phyloP scores from a whole-genome alignment of 1,140 invertebrate genomes.

The Neodiprion pinetum region DNA sequence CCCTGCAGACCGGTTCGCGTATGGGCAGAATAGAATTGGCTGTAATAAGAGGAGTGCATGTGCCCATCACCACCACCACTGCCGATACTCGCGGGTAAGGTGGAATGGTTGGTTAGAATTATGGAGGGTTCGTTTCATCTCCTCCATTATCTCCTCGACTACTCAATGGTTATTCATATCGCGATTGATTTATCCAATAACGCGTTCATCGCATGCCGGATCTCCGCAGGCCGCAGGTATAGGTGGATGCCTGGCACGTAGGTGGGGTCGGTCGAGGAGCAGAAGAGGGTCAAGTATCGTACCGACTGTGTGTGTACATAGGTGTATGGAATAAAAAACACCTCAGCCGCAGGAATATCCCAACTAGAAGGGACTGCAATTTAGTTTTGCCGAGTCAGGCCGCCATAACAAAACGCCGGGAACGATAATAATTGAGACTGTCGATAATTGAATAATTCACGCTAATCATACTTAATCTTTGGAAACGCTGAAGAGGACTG shows the following conservation, averaged over 20 bases:
- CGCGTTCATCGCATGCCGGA: neutral
- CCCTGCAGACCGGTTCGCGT: slow-evolving; percentile 1
- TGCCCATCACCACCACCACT: neutral
- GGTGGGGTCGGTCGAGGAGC: neutral
- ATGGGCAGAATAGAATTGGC: neutral
- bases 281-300: too few relatives aligned
- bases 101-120: neutral
- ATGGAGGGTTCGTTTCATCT: neutral
- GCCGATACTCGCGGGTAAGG: neutral
- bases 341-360: too few relatives aligned
- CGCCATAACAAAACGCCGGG: neutral
- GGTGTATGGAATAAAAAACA: too few relatives aligned
- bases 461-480: neutral
- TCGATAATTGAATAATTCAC: neutral
- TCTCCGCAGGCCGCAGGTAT: neutral
- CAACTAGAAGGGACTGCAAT: too few relatives aligned
- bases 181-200: slow-evolving; percentile 4
- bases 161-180: neutral
- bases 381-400: too few relatives aligned
- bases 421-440: neutral
- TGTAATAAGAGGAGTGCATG: neutral
- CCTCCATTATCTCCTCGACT: neutral
- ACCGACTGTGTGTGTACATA: neutral
- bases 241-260: neutral
- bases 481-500: neutral